A percentile compares a stretch with the other conserved stretches of the same genome.
Conservation (phyloP, 2,888 invertebrate species). For the Ferdinandea cuprea region DNA sequence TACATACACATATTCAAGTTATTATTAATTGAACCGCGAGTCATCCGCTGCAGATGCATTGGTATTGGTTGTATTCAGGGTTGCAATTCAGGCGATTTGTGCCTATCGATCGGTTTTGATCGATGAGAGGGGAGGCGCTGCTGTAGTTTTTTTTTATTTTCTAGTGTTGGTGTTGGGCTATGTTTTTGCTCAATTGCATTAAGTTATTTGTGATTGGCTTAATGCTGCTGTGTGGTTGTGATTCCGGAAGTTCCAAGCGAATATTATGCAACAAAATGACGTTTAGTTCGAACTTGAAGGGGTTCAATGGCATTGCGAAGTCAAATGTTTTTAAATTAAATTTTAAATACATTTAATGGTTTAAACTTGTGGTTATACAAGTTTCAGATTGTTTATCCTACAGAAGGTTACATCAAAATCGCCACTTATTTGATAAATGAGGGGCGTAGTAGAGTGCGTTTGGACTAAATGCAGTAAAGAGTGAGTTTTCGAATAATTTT, state of each 20-base stretch:
- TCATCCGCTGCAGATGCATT: slow-evolving; percentile 33
- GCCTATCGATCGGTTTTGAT: slow-evolving; percentile 46
- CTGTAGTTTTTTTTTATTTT: too few species aligned
- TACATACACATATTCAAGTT: slow-evolving; percentile 49
- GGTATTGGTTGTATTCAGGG: slow-evolving; percentile 69
- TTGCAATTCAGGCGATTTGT: slow-evolving; percentile 52
- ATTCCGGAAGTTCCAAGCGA: slow-evolving; percentile 26
- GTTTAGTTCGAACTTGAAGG: slow-evolving; percentile 44
- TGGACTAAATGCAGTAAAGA: not conserved
- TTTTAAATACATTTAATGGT: not conserved
- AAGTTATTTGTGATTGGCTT: slow-evolving; percentile 18
- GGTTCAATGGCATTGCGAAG: slow-evolving; percentile 24
- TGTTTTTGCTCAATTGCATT: slow-evolving; percentile 35
- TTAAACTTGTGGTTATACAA: too few species aligned
- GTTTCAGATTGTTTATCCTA: not conserved
- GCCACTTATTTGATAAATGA: not conserved
- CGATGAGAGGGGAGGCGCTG: slow-evolving; percentile 32
- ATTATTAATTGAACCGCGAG: slow-evolving; percentile 55
- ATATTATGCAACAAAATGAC: slow-evolving; percentile 50
- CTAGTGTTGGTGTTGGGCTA: not conserved
- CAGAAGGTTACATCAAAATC: not conserved
- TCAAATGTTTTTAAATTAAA: not conserved
- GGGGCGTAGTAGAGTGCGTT: not conserved
- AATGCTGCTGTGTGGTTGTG: slow-evolving; percentile 10
- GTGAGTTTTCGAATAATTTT: too few species aligned